Percentiles rank a stretch among this genome's conserved stretches.
These are phyloP conservation scores for Aproaerema taeniolella DNA, from an alignment of 2,888 invertebrate genomes.

Conservation along the genomic window DNA sequence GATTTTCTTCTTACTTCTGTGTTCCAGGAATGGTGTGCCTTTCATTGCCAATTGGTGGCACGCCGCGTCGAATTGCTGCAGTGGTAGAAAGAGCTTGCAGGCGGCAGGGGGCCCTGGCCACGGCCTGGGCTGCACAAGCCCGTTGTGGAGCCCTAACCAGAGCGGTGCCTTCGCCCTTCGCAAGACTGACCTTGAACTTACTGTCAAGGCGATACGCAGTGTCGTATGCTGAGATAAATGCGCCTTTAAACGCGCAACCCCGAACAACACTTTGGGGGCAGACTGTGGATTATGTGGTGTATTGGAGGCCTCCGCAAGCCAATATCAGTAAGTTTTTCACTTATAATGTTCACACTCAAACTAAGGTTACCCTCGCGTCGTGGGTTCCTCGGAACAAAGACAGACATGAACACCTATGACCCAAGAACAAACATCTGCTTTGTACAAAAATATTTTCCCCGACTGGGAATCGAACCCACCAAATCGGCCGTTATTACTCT, in stretches of 20 bases:
- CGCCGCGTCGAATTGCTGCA: slow-evolving; percentile 53
- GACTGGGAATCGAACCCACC: no score
- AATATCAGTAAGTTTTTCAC: slow-evolving; percentile 80
- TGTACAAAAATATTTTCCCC: no score
- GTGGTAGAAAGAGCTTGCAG: slow-evolving; percentile 48
- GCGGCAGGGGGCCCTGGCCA: slow-evolving; percentile 70
- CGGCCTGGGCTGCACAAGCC: slow-evolving; percentile 69
- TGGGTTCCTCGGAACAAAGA: no score
- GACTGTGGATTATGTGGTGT: slow-evolving; percentile 78
- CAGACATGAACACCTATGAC: no score
- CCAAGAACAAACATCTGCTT: no score
- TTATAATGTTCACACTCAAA: no score
- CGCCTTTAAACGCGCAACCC: slow-evolving; percentile 46
- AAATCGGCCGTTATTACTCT: no score
- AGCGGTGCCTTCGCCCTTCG: slow-evolving; percentile 77
- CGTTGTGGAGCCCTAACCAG: slow-evolving; percentile 78
- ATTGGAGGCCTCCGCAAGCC: slow-evolving; percentile 86
- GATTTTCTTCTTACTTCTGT: no score
- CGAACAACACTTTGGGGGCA: slow-evolving; percentile 81
- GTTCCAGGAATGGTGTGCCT: slow-evolving; percentile 81
- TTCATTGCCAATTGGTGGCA: slow-evolving; percentile 75
- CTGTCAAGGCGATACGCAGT: slow-evolving; percentile 82
- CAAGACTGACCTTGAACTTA: slow-evolving; percentile 75
- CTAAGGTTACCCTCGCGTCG: no score
- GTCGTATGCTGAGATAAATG: slow-evolving; percentile 78